Base-by-base conservation (phyloP, 1,140 invertebrate genomes). In the Anastatus disparis region DNA sequence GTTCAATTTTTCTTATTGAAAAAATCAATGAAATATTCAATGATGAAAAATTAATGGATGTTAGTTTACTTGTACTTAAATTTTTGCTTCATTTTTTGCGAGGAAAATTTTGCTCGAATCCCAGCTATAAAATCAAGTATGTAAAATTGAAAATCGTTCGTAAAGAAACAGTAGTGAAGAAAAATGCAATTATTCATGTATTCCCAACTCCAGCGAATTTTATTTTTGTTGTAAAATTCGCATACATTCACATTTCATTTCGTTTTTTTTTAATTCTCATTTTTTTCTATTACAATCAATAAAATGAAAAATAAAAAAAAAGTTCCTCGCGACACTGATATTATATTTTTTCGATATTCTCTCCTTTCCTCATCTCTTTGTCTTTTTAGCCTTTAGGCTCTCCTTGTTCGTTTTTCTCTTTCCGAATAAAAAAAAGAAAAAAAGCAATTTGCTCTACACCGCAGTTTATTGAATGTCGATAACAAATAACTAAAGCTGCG, bases 401-500 rank as follows among this genome's bases (percentile, higher is more conserved):
- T 24, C 22, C 50, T 50, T 35, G 13, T 62, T 70, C 56, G 22
- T 55, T 70, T 62, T 61, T 35, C 44, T 53, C n/a, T n/a, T n/a
- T 6, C 4, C 4, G 31, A 35, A 10, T 6, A 35, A 35, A 10
- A 35, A 10, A 35, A 10, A 40, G 38, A 40, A 53, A 66, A 61
- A 66, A 71, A 71, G 62, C 56, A 71, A 65, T 71, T 66, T 61
- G 26, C 62, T 46, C n/a, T 24, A 61, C 35, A 24, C 20, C 42
- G 17, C 31, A 55, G 62, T 71, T n/a, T 66, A 72, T 72, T 72
- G 70, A 67, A 72, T 72, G 48, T 67, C 70, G 64, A 72, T 72
- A 72, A 67, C 70, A 72, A 72, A 72, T 72, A 72, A 72, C 63
- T 62, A 35, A n/a, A 44, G 56, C 70, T 61, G 70, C 62, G 46